A percentile compares a stretch with the other conserved stretches of the same genome.
Conservation (phyloP, 1,140 invertebrate genomes). For the Zaprionus nigranus region DNA sequence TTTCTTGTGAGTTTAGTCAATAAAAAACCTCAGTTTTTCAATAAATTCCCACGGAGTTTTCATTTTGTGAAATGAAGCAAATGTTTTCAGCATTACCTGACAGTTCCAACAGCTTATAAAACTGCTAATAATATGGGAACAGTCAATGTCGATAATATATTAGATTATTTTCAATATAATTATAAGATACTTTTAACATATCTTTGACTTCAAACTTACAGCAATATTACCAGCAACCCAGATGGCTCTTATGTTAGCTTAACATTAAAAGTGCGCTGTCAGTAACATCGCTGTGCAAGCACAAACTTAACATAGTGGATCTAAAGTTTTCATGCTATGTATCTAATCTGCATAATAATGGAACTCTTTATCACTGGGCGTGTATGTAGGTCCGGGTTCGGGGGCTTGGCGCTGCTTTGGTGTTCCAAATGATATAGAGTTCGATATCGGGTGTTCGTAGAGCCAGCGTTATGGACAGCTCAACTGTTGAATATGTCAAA, state of each 20-base stretch:
- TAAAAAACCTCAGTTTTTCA: constrained; percentile 75
- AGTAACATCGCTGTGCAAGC: neutral
- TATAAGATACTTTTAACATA: too few species aligned
- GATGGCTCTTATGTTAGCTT: too few species aligned
- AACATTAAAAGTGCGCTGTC: neutral
- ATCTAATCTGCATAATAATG: neutral
- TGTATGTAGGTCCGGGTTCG: neutral
- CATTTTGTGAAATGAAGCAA: neutral
- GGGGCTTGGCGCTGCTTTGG: constrained; percentile 26
- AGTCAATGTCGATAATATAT: neutral
- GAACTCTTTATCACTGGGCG: neutral
- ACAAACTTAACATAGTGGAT: neutral
- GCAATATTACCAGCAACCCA: too few species aligned
- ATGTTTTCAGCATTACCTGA: neutral
- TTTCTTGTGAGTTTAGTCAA: constrained; percentile 80
- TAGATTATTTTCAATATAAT: neutral
- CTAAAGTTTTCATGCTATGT: neutral
- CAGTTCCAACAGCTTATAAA: neutral
- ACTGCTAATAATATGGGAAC: too few species aligned
- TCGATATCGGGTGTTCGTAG: constrained; percentile 13
- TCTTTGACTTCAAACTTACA: neutral
- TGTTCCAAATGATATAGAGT: constrained; percentile 35
- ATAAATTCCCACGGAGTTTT: constrained; percentile 33
- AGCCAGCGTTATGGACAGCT: constrained; percentile 1
- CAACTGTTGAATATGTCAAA: constrained; percentile 39